Conservation (phyloP, 2,888 invertebrate species). For the Drosophila atripex region DNA sequence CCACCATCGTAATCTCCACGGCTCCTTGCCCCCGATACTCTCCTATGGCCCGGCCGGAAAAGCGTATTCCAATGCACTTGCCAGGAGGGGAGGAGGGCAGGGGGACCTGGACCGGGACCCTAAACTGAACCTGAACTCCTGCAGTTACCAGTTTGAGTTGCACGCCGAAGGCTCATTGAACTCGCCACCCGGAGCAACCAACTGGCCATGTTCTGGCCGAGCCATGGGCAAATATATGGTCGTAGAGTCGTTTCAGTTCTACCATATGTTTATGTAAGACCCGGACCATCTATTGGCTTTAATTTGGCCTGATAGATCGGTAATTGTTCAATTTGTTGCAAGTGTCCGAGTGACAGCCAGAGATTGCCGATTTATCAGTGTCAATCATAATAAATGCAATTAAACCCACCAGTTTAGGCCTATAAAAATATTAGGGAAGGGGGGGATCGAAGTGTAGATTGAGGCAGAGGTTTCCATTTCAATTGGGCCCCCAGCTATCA, state of each 20-base stretch:
- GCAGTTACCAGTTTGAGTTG: slow-evolving; percentile 47
- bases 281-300: slow-evolving; percentile 54
- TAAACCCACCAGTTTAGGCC: slow-evolving; percentile 50
- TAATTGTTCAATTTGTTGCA: slow-evolving; percentile 61
- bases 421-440: neutral
- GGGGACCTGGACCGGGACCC: slow-evolving; percentile 9
- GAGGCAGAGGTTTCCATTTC: slow-evolving; percentile 63
- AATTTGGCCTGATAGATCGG: slow-evolving; percentile 65
- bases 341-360: slow-evolving; percentile 53
- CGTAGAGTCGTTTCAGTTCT: neutral
- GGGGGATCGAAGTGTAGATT: slow-evolving; percentile 23
- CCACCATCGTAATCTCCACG: slow-evolving; percentile 27
- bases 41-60: neutral
- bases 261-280: slow-evolving; percentile 36
- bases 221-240: slow-evolving; percentile 3
- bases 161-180: slow-evolving; percentile 76
- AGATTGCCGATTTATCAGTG: slow-evolving; percentile 56
- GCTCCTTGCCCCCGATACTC: slow-evolving; percentile 4
- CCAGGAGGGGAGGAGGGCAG: neutral
- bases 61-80: slow-evolving; percentile 29
- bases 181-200: slow-evolving; percentile 42
- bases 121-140: slow-evolving; percentile 32
- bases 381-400: slow-evolving; percentile 77
- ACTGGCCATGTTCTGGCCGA: slow-evolving; percentile 18
- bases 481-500: slow-evolving; percentile 52